These are phyloP conservation scores for Troglohyphantes excavatus DNA, from an alignment of 2,888 invertebrate genomes.

Conservation along the genomic window DNA sequence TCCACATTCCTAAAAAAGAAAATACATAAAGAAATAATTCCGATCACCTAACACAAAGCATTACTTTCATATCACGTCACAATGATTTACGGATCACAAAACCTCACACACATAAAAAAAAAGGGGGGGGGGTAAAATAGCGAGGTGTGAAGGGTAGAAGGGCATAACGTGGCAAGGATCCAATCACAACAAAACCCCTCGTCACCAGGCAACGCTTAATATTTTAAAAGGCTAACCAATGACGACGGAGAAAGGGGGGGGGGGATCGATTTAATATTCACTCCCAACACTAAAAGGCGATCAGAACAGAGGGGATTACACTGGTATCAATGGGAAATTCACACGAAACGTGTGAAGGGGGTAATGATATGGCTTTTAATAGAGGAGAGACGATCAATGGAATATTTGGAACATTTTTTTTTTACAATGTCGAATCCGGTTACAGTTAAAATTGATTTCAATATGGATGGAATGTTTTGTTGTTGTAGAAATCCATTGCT, in stretches of 20 bases:
- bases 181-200: slow-evolving; percentile 69
- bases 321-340: slow-evolving; percentile 64
- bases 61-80: not conserved
- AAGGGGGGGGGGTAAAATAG: slow-evolving; percentile 5
- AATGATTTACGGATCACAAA: not conserved
- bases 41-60: not conserved
- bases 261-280: slow-evolving; percentile 76
- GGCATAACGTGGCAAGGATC: slow-evolving; percentile 62
- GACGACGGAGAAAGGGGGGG: slow-evolving; percentile 32
- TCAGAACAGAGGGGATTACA: slow-evolving; percentile 19
- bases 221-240: slow-evolving; percentile 77
- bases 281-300: slow-evolving; percentile 27
- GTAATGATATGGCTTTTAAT: slow-evolving; percentile 66
- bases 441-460: too few relatives aligned
- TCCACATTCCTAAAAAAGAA: too few relatives aligned
- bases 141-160: slow-evolving; percentile 35
- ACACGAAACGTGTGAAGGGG: slow-evolving; percentile 60
- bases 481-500: too few relatives aligned
- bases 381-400: too few relatives aligned
- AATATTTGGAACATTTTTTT: too few relatives aligned
- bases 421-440: too few relatives aligned
- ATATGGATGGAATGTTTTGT: too few relatives aligned
- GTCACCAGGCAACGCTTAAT: slow-evolving; percentile 72
- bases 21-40: slow-evolving; percentile 1
- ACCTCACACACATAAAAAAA: slow-evolving; percentile 8